Base-by-base conservation (phyloP, 2,797 vertebrate species). In the Rhabdophis nuchalis region DNA sequence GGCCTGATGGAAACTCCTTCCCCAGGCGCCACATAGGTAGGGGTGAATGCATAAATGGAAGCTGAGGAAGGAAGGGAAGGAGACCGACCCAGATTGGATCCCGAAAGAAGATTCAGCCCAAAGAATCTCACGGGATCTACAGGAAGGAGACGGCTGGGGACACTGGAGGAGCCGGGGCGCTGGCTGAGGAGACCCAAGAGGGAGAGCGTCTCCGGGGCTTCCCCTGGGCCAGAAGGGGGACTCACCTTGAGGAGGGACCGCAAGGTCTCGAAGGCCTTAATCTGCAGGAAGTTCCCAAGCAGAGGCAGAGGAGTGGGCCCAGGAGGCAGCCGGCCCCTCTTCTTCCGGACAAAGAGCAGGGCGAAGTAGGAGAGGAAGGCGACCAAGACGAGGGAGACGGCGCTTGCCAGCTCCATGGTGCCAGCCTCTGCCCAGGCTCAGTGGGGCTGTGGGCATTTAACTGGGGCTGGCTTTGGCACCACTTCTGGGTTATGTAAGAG, bases 161-260 rank as follows among this genome's bases (percentile, higher is more conserved):
- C 1, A 1, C 25, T 18, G n/a, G 50, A 16, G 52, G 52, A 32
- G 2, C 16, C 16, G 10, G 52, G n/a, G n/a, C 32, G 3, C 53
- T 32, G 86, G 18, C n/a, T 6, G 32, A 10, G 16, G 68, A 72
- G 32, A 72, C n/a, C 64, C n/a, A 36, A 1, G n/a, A 4, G 32
- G 20, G 18, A n/a, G n/a, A n/a, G n/a, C n/a, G n/a, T n/a, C n/a
- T n/a, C n/a, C n/a, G n/a, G n/a, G n/a, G n/a, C n/a, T n/a, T n/a
- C n/a, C n/a, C n/a, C n/a, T n/a, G n/a, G n/a, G n/a, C 64, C n/a
- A 36, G 1, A 14, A 4, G 32, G 20, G 18, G 2, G 11, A 53
- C 94, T 96, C 91, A 96, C 94, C 11, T 92, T 89, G 46, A 6
- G 82, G 12, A 96, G 68, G 32, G 96, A 94, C 58, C 93, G 91